These are phyloP conservation scores for Arizona elegans DNA, from an alignment of 2,113 vertebrate genomes.

Conservation along the genomic window DNA sequence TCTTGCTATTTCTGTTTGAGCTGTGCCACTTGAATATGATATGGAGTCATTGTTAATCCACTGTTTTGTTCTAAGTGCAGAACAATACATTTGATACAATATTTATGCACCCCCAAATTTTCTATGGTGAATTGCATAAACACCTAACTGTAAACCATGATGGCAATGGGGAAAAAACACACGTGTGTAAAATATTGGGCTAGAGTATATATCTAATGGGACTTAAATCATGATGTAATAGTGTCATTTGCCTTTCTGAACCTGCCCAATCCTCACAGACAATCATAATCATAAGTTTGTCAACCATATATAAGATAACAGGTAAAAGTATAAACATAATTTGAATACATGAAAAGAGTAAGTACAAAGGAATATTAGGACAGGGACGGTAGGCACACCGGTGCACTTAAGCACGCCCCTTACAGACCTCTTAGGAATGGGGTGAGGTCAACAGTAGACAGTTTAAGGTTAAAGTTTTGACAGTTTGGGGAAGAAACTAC, in stretches of 20 bases:
- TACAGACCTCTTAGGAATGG: too few species aligned
- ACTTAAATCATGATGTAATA: not conserved
- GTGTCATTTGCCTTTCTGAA: not conserved
- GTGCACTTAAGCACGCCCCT: too few species aligned
- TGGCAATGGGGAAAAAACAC: not conserved
- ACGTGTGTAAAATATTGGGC: not conserved
- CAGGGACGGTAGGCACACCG: too few species aligned
- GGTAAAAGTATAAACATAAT: too few species aligned
- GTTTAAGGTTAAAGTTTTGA: too few species aligned
- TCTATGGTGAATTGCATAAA: not conserved
- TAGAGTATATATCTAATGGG: not conserved
- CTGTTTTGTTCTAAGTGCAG: not conserved
- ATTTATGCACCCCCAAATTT: not conserved
- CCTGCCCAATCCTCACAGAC: not conserved
- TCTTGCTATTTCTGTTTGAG: not conserved
- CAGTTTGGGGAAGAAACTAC: too few species aligned
- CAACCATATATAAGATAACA: too few species aligned
- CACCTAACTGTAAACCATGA: not conserved
- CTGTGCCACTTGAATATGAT: not conserved
- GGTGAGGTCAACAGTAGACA: too few species aligned
- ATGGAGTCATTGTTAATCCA: not conserved
- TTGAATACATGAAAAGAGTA: too few species aligned
- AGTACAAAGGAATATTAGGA: too few species aligned
- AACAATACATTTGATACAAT: not conserved
- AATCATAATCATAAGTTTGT: too few species aligned